phyloP scores from a whole-genome alignment of 2,888 invertebrate species.

The Orchesellides sinensis region DNA sequence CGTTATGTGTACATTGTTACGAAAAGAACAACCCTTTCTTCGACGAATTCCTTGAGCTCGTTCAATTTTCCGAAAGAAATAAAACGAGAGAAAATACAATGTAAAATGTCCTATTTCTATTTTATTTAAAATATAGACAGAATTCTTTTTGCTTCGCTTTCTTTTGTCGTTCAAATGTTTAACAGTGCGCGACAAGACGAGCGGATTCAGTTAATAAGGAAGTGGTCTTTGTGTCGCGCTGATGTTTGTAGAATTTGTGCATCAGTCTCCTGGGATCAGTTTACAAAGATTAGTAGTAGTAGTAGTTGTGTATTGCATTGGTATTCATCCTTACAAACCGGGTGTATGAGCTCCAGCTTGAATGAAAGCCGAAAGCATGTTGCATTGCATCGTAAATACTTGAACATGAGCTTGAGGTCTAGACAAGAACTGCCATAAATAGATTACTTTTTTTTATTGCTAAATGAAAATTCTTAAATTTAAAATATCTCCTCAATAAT shows the following conservation, averaged over 20 bases:
- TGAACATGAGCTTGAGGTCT: background rate
- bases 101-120: background rate
- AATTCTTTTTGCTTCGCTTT: background rate
- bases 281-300: slow-evolving; percentile 67
- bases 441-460: too few relatives aligned
- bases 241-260: slow-evolving; percentile 1
- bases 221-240: background rate
- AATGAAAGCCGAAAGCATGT: too few relatives aligned
- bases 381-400: slow-evolving; percentile 28
- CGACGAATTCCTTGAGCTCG: background rate
- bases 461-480: too few relatives aligned
- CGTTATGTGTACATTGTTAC: too few relatives aligned
- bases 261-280: slow-evolving; percentile 68
- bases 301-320: background rate
- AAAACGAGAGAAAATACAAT: too few relatives aligned
- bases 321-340: background rate
- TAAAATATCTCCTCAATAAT: too few relatives aligned
- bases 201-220: background rate
- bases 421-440: too few relatives aligned
- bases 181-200: background rate
- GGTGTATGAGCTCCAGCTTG: too few relatives aligned
- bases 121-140: background rate
- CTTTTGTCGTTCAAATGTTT: slow-evolving; percentile 1
- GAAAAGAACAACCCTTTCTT: too few relatives aligned
- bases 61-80: slow-evolving; percentile 17